Percentiles rank a stretch among this genome's conserved stretches.
Conservation (phyloP, 2,113 vertebrate genomes). For the Steatornis caripensis region DNA sequence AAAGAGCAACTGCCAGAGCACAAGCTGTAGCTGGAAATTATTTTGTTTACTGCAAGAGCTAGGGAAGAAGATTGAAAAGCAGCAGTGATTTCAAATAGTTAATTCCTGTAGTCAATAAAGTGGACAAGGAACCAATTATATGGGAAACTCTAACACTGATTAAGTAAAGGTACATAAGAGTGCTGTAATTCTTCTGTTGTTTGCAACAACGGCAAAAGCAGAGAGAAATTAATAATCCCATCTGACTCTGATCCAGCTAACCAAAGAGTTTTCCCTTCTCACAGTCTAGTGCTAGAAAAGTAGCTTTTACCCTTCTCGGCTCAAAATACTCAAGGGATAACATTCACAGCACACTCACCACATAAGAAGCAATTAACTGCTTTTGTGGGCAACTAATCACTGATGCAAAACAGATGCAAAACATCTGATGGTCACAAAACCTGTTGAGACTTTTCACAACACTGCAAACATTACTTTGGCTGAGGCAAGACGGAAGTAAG, state of each 20-base stretch:
- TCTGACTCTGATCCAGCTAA: background rate
- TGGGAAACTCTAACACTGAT: background rate
- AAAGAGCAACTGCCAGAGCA: background rate
- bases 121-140: background rate
- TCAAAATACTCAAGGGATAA: background rate
- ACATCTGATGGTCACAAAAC: background rate
- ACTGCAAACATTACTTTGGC: background rate
- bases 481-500: background rate
- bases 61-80: background rate
- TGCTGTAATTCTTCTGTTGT: background rate
- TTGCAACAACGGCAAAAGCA: background rate
- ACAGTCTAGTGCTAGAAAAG: background rate
- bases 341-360: background rate
- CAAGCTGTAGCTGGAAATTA: background rate
- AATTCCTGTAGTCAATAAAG: background rate
- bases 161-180: background rate
- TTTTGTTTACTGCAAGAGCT: background rate
- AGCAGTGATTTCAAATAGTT: background rate
- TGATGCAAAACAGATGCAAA: background rate
- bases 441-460: background rate
- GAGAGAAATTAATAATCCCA: background rate
- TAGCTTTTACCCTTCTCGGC: background rate
- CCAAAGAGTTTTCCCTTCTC: background rate
- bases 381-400: background rate
- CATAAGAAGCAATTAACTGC: background rate